Evolutionary conservation across 2,888 invertebrate species (phyloP), one percentile per base, ranked within the genome.

Genomic region (Megaustenia siamemsis): DNA sequence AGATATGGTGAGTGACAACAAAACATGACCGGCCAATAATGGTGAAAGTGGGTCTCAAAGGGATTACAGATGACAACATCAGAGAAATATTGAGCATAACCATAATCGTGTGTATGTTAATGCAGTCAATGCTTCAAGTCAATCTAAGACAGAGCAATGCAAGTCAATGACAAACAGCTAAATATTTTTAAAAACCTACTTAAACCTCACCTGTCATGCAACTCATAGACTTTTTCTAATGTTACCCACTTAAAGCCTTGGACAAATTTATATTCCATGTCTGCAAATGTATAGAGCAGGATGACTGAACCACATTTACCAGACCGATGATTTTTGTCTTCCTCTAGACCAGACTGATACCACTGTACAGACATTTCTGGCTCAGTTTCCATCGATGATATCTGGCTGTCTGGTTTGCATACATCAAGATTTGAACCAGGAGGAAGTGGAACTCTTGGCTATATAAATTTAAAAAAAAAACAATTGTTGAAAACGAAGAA

Each of bases 341-440:
- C 91, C 80, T 90, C 92, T 28, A 92, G 86, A 15, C 90, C 88
- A 18, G 92, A 91, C 79, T 91, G 90, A 86, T 92, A 92, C 92
- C 93, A 93, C 89, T 93, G 93, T 32, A 93, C 78, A 18, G 89
- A 89, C 38, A 93, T 87, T 87, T 93, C 93, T 71, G 85, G 89
- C 18, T 91, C 92, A 18, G 86, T 56, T 18, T 53, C 66, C 18
- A 91, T 89, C 32, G 87, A 83, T 21, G 89, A 85, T 18, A 92
- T 69, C 1, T 91, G 91, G 82, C 91, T 91, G 24, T 84, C 76
- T 0, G 90, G 90, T 80, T 83, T 89, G 40, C 84, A 77, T 6
- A 87, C 79, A 5, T 90, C 87, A n/a, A 86, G 83, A 40, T 83
- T 77, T 18, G 88, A 86, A 15, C 90, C 91, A 49, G 91, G 90